A percentile compares a stretch with the other conserved stretches of the same genome.
Evolutionary conservation across 2,797 vertebrate species (phyloP).

Genomic region (Hylomyscus alleni): DNA sequence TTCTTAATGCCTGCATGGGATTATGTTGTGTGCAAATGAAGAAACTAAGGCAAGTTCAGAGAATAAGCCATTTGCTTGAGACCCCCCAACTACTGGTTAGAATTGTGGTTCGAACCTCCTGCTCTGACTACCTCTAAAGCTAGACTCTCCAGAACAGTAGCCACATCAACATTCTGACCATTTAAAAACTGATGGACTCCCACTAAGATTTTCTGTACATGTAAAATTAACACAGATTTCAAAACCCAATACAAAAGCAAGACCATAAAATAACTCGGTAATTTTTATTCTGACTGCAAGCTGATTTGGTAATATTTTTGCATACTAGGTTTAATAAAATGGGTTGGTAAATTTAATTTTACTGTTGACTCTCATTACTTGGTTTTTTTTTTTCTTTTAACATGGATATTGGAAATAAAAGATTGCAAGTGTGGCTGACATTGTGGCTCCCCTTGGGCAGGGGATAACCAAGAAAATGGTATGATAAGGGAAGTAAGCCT

Average conservation of each 20-base stretch:
- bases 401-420: not conserved
- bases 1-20: not conserved
- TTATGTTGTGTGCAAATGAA: not conserved
- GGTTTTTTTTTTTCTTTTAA: not conserved
- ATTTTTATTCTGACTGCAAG: not conserved
- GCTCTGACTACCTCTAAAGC: not conserved
- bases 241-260: not conserved
- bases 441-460: not conserved
- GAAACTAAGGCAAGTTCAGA: not conserved
- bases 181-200: not conserved
- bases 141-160: not conserved
- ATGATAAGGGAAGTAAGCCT: constrained; percentile 4
- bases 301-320: constrained; percentile 11
- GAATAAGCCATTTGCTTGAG: not conserved
- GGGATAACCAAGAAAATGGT: constrained; percentile 74
- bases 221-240: not conserved
- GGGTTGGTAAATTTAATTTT: not conserved
- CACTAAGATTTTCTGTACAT: not conserved
- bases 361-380: not conserved
- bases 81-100: not conserved
- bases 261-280: not conserved
- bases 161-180: not conserved
- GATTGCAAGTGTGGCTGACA: not conserved
- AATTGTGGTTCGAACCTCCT: not conserved
- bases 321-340: not conserved